Base-by-base conservation (phyloP, 2,888 invertebrate species). In the Xanthorhoe designata region DNA sequence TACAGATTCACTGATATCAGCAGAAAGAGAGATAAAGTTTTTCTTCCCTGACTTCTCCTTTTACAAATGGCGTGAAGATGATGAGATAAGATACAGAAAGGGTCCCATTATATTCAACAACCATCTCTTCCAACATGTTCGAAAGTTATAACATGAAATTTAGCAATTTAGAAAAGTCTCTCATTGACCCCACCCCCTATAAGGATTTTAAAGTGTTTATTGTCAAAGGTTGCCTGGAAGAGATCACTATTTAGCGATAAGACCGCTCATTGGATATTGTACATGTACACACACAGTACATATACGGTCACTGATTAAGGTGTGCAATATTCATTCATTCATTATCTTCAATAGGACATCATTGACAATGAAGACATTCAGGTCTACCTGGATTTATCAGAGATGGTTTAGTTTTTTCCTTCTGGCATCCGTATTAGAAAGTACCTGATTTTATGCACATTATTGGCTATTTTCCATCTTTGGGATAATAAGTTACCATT, bases 31-130 rank as follows among this genome's bases (percentile, higher is more conserved):
- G 91, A 97, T 98, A 52, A 88, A 92, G 49, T 96, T 98, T 83
- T 96, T 98, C 82, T 98, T 98, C 84, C 97, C 98, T 0, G 95
- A 97, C 18, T 98, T 98, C 84, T 90, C 96, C 66, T 87, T 94
- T 29, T 91, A 95, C 69, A 81, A 94, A 10, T 97, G 97, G 97
- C 94, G 94, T 69, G 78, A 88, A 59, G 87, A 92, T 52, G 94
- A 95, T 67, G 95, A 95, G 78, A 79, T 83, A 47, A 69, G 77
- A 61, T 95, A 89, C 73, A 87, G 94, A 61, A 89, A 86, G 65
- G 94, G 94, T 0, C 92, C 91, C 18, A 87, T 95, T 0, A 80
- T 91, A 63, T 95, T 95, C 75, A 94, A 94, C 76, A 84, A 92
- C 53, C 79, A 88, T 66, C 82, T 91, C 53, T 95, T 95, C 77